A percentile compares a stretch with the other conserved stretches of the same genome.
Evolutionary conservation across 1,140 invertebrate genomes (phyloP).

Genomic region (Cecropterus lyciades): DNA sequence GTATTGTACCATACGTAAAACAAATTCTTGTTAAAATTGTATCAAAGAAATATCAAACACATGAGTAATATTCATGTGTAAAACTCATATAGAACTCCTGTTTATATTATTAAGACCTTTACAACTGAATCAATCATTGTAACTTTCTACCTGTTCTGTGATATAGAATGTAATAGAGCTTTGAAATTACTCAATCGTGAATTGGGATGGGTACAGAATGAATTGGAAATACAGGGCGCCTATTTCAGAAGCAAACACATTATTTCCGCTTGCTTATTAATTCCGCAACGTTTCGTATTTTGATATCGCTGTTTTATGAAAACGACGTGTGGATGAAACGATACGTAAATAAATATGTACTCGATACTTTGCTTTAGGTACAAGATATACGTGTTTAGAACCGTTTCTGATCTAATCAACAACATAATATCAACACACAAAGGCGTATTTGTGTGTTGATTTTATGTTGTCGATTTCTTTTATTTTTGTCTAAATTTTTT

Average conservation of each 20-base stretch:
- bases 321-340: not conserved
- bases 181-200: slow-evolving; percentile 14
- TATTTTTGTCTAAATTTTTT: no score
- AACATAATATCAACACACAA: no score
- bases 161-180: not conserved
- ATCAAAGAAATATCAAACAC: no score
- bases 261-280: slow-evolving; percentile 14
- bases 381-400: no score
- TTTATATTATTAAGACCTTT: not conserved
- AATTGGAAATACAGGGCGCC: slow-evolving; percentile 4
- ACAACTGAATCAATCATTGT: not conserved
- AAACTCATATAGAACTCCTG: not conserved
- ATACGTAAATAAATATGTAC: no score
- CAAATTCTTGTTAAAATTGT: no score
- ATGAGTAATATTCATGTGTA: not conserved
- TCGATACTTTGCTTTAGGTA: no score
- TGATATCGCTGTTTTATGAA: not conserved
- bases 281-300: not conserved
- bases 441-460: no score
- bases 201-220: slow-evolving; percentile 7
- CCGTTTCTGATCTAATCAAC: no score
- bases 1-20: no score
- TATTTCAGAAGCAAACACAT: slow-evolving; percentile 9
- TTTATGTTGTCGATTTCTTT: no score
- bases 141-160: not conserved